Conservation (phyloP, 2,888 invertebrate species). For the Melipona bicolor region DNA sequence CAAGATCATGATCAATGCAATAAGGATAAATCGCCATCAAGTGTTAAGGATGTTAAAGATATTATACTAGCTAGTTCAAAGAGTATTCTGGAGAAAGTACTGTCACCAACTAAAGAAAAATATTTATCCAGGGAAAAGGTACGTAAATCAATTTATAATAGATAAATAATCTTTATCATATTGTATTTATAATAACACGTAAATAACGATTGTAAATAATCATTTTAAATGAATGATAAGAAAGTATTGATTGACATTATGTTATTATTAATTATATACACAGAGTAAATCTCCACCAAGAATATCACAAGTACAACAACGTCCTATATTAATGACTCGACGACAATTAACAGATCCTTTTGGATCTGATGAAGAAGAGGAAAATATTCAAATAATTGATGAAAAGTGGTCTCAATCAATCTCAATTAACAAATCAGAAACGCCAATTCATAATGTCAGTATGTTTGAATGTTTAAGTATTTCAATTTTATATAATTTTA, state of each 20-base stretch:
- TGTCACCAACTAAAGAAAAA: slow-evolving; percentile 91
- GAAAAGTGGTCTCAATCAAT: slow-evolving; percentile 81
- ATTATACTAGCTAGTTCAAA: slow-evolving; percentile 89
- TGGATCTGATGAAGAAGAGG: slow-evolving; percentile 92
- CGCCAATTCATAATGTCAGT: slow-evolving; percentile 83
- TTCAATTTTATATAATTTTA: slow-evolving; percentile 40
- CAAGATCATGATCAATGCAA: slow-evolving; percentile 79
- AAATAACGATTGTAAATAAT: not conserved
- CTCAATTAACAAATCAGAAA: slow-evolving; percentile 80
- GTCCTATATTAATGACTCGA: slow-evolving; percentile 90
- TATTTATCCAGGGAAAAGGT: slow-evolving; percentile 84
- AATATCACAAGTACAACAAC: slow-evolving; percentile 78
- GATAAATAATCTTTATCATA: not conserved
- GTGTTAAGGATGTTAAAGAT: slow-evolving; percentile 90
- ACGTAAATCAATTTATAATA: slow-evolving; percentile 37
- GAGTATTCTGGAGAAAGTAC: slow-evolving; percentile 90
- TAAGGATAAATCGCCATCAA: slow-evolving; percentile 86
- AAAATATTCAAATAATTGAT: slow-evolving; percentile 81
- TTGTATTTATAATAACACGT: not conserved
- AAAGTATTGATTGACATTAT: slow-evolving; percentile 53
- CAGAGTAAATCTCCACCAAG: slow-evolving; percentile 84
- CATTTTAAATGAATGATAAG: slow-evolving; percentile 28
- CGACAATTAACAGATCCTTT: slow-evolving; percentile 95
- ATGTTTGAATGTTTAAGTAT: slow-evolving; percentile 52
- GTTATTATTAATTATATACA: slow-evolving; percentile 21